Conservation (phyloP, 2,797 vertebrate genomes). For the Pangasius djambal region DNA sequence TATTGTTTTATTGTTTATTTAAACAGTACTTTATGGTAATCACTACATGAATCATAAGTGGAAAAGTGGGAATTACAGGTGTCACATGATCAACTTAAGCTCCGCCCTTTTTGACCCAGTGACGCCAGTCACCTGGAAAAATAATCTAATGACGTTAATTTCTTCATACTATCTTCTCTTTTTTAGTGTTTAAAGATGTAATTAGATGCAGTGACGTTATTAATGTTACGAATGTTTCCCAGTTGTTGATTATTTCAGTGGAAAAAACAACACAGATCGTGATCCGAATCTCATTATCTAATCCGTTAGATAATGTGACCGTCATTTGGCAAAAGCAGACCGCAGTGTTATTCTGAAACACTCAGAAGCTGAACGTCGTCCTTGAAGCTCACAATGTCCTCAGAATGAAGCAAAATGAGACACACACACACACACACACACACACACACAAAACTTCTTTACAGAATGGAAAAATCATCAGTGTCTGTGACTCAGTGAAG, state of each 20-base stretch:
- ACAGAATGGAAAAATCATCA: conserved; percentile 2
- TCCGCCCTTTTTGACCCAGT: not conserved
- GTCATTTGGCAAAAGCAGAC: not conserved
- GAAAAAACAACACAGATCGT: not conserved
- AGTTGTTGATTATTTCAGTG: not conserved
- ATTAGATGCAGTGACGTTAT: not conserved
- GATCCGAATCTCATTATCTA: not conserved
- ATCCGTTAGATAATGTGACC: not conserved
- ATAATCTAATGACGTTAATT: not conserved
- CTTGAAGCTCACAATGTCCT: not conserved
- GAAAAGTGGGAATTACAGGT: not conserved
- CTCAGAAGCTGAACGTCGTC: not conserved
- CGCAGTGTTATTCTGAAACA: not conserved
- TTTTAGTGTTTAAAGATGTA: not conserved
- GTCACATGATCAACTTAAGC: not conserved
- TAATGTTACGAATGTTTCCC: not conserved
- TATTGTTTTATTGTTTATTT: not conserved
- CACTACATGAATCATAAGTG: not conserved
- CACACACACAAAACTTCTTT: not conserved
- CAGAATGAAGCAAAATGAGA: not conserved
- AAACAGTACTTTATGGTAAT: not conserved
- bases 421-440: not conserved
- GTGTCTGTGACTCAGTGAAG: conserved; percentile 4
- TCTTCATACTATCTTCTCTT: too few relatives aligned
- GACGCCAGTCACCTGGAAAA: not conserved